Evolutionary conservation across 2,888 invertebrate genomes (phyloP), one percentile per base, ranked within the genome.

Genomic region (Melanophora roralis): DNA sequence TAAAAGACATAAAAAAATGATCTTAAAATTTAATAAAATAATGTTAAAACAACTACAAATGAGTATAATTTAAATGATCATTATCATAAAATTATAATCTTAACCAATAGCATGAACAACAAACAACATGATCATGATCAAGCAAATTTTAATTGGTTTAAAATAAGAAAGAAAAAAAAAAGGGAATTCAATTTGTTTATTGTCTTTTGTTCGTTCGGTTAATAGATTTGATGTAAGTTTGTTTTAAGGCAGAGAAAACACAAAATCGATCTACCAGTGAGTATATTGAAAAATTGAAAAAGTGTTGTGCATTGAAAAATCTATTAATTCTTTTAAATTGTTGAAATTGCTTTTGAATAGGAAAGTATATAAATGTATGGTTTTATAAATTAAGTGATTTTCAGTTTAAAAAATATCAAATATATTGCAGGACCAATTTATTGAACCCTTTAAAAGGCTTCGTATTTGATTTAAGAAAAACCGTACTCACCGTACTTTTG

Each of bases 91-190:
- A 9, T 6, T 32, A 12, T 14, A 19, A 67, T 34, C 55, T 32
- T 51, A 8, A 23, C 16, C 12, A 43, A 32, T 43, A 40, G 27
- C 43, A 51, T 27, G 27, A 27, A 27, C 32, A 11, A 57, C 9
- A 23, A 27, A 45, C 21, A 8, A 36, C 21, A 62, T 47, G 21
- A 47, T 47, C 43, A 59, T 65, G 73, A 73, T 73, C 47, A 38
- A 40, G 65, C 65, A 73, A 11, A 11, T 65, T 73, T 73, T 65
- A 65, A 65, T 73, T 73, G 65, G 64, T 47, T 57, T 36, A 40
- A 73, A 73, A 65, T 73, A 60, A 65, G 47, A 14, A 32, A 53
- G 21, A 14, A 53, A 32, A 59, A 21, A 27, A 27, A 27, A 27
- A n/a, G n/a, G n/a, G n/a, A 12, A 9, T 21, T 38, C 1, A 23